Conservation (phyloP, 2,797 vertebrate genomes). For the Arvicola amphibius region DNA sequence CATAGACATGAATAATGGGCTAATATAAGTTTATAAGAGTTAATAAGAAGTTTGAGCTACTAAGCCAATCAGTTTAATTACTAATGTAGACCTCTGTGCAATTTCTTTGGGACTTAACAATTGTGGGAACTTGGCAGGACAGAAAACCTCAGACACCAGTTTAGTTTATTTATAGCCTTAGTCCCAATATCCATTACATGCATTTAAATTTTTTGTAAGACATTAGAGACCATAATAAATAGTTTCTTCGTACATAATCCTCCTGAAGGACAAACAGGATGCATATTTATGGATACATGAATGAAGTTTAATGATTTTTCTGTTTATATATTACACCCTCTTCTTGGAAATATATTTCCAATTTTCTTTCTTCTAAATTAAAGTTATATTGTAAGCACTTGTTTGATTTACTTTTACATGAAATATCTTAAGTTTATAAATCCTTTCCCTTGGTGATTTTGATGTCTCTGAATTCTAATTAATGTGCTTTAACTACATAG, state of each 20-base stretch:
- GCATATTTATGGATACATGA: background rate
- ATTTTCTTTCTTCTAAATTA: background rate
- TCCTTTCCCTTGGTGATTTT: slow-evolving; percentile 55
- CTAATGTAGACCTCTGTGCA: too few relatives aligned
- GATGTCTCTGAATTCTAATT: slow-evolving; percentile 65
- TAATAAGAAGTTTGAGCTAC: too few relatives aligned
- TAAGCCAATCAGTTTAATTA: too few relatives aligned
- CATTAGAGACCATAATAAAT: background rate
- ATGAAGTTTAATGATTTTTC: slow-evolving; percentile 11
- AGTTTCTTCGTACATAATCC: background rate
- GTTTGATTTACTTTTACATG: slow-evolving; percentile 59
- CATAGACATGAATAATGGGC: too few relatives aligned
- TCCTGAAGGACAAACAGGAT: background rate
- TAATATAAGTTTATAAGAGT: too few relatives aligned
- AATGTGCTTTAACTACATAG: slow-evolving; percentile 45
- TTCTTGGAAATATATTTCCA: slow-evolving; percentile 40
- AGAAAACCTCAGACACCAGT: too few relatives aligned
- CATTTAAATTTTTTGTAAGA: background rate
- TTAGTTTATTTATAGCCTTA: background rate
- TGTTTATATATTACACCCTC: background rate
- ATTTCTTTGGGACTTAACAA: too few relatives aligned
- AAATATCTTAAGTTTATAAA: slow-evolving; percentile 46
- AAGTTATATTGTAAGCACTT: slow-evolving; percentile 32
- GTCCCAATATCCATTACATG: background rate
- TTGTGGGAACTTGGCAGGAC: too few relatives aligned